A percentile compares a stretch with the other conserved stretches of the same genome.
phyloP scores from a whole-genome alignment of 1,140 invertebrate genomes.

The Drosophila ficusphila region DNA sequence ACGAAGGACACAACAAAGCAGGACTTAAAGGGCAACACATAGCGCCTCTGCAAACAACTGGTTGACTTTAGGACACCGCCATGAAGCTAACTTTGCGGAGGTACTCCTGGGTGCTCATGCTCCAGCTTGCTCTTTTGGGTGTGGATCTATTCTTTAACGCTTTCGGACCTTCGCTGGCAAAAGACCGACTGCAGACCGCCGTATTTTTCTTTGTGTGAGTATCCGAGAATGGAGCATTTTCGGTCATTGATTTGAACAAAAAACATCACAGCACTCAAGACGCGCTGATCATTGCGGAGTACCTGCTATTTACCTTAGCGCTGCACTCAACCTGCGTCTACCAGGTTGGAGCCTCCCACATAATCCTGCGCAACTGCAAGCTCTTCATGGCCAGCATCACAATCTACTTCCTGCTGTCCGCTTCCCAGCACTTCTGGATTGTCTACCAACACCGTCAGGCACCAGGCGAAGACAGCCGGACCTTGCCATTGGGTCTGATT shows the following conservation, averaged over 20 bases:
- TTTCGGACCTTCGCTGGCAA: slow-evolving; percentile 62
- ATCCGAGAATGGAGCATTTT: not conserved
- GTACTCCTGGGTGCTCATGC: slow-evolving; percentile 66
- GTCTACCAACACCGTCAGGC: slow-evolving; percentile 58
- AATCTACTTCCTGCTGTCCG: slow-evolving; percentile 83
- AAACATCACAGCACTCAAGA: slow-evolving; percentile 87
- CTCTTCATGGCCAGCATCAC: slow-evolving; percentile 86
- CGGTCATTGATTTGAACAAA: not conserved
- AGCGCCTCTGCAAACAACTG: not conserved
- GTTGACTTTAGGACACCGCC: not conserved
- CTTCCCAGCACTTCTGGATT: slow-evolving; percentile 85
- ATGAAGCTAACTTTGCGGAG: slow-evolving; percentile 79
- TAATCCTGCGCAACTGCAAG: slow-evolving; percentile 86
- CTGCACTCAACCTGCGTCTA: slow-evolving; percentile 91
- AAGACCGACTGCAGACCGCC: slow-evolving; percentile 62
- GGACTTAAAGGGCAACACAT: no score
- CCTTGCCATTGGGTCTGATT: slow-evolving; percentile 64
- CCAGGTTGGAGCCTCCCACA: slow-evolving; percentile 89
- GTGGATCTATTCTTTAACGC: slow-evolving; percentile 76
- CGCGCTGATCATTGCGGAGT: slow-evolving; percentile 87
- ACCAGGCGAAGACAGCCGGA: slow-evolving; percentile 4
- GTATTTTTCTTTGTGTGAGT: slow-evolving; percentile 82
- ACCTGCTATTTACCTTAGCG: slow-evolving; percentile 87
- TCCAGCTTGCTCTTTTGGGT: slow-evolving; percentile 66
- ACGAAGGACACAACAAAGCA: slow-evolving; percentile 52